phyloP scores from a whole-genome alignment of 2,888 invertebrate species.

The Salpingus planirostris region DNA sequence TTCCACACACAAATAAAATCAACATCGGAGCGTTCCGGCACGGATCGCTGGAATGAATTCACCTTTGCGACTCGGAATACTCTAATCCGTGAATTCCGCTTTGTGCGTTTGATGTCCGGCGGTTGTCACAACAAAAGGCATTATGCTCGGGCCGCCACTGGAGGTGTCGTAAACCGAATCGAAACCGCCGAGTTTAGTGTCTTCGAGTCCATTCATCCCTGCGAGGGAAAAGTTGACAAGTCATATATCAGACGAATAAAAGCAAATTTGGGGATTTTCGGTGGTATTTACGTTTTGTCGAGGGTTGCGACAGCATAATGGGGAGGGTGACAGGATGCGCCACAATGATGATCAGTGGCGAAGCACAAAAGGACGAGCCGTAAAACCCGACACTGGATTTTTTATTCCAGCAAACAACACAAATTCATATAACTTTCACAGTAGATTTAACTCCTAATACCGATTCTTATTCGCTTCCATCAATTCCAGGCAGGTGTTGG shows the following conservation, averaged over 20 bases:
- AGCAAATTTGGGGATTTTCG: conserved; percentile 1
- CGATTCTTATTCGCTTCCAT: too few species aligned
- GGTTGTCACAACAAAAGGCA: conserved; percentile 5
- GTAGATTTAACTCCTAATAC: too few species aligned
- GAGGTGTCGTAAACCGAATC: conserved; percentile 3
- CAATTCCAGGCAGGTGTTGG: too few species aligned
- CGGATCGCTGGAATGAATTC: too few species aligned
- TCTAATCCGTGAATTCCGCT: conserved; percentile 4
- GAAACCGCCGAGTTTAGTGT: conserved; percentile 3
- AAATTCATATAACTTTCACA: too few species aligned
- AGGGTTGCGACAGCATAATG: too few species aligned
- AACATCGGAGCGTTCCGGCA: not conserved
- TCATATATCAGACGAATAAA: conserved; percentile 2
- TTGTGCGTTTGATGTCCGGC: conserved; percentile 2
- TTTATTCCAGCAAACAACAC: too few species aligned
- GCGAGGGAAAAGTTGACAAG: conserved; percentile 4
- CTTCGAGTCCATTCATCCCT: not conserved
- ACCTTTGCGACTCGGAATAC: conserved; percentile 1
- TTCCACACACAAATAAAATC: conserved; percentile 1
- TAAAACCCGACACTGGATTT: too few species aligned
- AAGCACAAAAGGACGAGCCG: too few species aligned
- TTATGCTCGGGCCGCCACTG: conserved; percentile 3
- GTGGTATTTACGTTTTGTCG: not conserved
- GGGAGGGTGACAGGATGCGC: too few species aligned
- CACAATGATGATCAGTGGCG: too few species aligned